phyloP scores from a whole-genome alignment of 1,140 invertebrate genomes.

The Antheraea pernyi region DNA sequence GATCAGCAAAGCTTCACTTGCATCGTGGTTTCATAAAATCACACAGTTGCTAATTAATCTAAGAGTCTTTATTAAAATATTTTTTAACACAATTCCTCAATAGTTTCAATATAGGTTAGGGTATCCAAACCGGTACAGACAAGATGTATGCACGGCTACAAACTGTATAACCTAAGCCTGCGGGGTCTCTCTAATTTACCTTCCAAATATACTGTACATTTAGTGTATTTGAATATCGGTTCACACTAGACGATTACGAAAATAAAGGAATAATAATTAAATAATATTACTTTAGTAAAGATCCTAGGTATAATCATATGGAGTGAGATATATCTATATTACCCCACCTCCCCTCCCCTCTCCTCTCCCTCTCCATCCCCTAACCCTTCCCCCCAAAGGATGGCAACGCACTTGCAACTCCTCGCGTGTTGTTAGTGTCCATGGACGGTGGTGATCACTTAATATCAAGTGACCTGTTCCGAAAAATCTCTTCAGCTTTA shows the following conservation, averaged over 20 bases:
- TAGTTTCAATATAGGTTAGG: background rate
- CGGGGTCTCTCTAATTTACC: background rate
- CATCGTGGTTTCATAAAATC: background rate
- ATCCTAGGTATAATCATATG: too few relatives aligned
- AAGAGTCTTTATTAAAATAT: background rate
- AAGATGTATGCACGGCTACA: background rate
- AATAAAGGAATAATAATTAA: background rate
- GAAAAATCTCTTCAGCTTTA: too few relatives aligned
- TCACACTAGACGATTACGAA: background rate
- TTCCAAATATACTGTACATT: background rate
- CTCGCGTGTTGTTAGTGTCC: too few relatives aligned
- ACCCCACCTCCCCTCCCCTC: too few relatives aligned
- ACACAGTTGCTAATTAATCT: background rate
- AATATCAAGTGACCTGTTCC: too few relatives aligned
- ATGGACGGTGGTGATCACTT: too few relatives aligned
- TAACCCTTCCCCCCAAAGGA: too few relatives aligned
- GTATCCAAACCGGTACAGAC: background rate
- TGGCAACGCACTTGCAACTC: too few relatives aligned
- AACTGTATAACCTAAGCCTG: background rate
- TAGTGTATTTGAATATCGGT: background rate
- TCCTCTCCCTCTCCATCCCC: too few relatives aligned
- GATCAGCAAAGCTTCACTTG: too few relatives aligned
- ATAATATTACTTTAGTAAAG: too few relatives aligned
- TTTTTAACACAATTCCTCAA: background rate
- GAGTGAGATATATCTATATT: too few relatives aligned